A percentile compares a stretch with the other conserved stretches of the same genome.
phyloP scores from a whole-genome alignment of 2,888 invertebrate genomes.

The Torymus texanus region DNA sequence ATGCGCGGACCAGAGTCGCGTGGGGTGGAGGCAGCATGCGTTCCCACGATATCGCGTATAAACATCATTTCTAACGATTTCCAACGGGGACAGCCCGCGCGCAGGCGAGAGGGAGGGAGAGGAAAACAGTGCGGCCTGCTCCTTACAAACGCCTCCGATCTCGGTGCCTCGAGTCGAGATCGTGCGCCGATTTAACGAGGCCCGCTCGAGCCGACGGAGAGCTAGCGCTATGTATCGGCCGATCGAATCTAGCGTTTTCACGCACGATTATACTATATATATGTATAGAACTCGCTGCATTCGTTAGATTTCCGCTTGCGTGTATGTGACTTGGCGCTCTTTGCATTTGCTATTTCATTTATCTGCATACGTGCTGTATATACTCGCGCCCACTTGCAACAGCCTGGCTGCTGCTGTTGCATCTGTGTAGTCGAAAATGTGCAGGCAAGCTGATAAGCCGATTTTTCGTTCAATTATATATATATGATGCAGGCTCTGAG shows the following conservation, averaged over 20 bases:
- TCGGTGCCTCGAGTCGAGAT: slow-evolving; percentile 3
- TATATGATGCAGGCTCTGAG: no score
- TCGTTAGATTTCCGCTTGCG: neutral
- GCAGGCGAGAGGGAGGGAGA: no score
- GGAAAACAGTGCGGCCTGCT: neutral
- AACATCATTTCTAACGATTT: slow-evolving; percentile 16
- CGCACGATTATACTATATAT: no score
- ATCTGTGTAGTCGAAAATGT: no score
- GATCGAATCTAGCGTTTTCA: slow-evolving; percentile 1
- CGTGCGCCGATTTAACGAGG: slow-evolving; percentile 25
- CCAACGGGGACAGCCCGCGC: no score
- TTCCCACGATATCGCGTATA: slow-evolving; percentile 41
- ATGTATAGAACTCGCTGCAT: no score
- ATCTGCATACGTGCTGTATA: neutral
- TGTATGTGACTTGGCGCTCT: neutral
- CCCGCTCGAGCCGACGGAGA: slow-evolving; percentile 7
- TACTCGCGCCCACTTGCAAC: no score
- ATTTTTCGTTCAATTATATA: no score
- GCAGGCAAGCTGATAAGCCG: no score
- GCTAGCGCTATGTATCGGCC: neutral
- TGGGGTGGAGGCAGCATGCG: neutral
- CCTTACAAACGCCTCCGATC: neutral
- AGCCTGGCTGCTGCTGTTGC: neutral
- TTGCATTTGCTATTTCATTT: neutral
- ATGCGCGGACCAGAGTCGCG: neutral